Evolutionary conservation across 2,113 vertebrate genomes (phyloP), one percentile per base, ranked within the genome.

Genomic region (Dipodomys spectabilis): DNA sequence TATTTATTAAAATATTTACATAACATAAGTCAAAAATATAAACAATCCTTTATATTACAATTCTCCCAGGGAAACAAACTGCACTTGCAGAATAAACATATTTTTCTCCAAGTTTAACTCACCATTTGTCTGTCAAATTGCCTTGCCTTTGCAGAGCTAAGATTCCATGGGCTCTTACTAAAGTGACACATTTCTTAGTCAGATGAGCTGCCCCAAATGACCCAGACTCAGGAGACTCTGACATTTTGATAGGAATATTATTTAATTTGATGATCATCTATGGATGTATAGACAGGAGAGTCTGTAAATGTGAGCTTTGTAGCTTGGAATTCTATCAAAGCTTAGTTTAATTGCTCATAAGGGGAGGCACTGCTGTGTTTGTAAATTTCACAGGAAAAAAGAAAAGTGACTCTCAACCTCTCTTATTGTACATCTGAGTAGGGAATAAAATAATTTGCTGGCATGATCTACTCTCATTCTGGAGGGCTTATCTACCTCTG

Each of bases 21-120:
- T 57, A 57, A 39, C 53, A 57, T 13, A 57, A 57, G 53, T 53
- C 12, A 57, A 57, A 57, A 57, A 57, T 57, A 13, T 57, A 57
- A 57, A 57, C 15, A 68, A 65, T 13, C 1, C 19, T 57, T 82
- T 65, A 73, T 75, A 72, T 78, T 5, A 69, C 30, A 91, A 5
- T 65, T 90, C 69, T 92, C 64, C 0, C n/a, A 82, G 19, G 39
- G 92, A 90, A 92, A 90, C 28, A 88, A 88, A 88, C 30, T 16
- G 53, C 53, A 13, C 53, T 57, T 57, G 53, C 53, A 57, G 53
- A 57, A 57, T 57, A 4, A 57, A 57, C 15, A 13, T 57, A 57
- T 57, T 16, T 57, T 57, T 25, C 23, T 82, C 87, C 57, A 18
- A 39, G 19, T 79, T 25, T 19, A 57, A 74, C 20, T 74, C 15